Base-by-base conservation (phyloP, 2,113 vertebrate species). In the Coturnix japonica region DNA sequence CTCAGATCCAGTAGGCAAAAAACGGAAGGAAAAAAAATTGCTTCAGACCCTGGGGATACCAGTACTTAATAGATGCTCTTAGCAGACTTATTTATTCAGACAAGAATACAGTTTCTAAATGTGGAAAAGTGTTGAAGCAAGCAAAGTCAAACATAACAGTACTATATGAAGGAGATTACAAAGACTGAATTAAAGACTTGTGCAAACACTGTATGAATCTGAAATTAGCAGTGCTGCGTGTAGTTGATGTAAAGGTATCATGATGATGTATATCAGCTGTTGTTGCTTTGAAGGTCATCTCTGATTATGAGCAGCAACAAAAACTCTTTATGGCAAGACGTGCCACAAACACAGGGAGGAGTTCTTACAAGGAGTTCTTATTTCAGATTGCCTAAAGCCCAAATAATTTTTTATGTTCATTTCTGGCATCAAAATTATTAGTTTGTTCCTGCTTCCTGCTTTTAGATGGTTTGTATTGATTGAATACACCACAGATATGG, bases 1-100 rank as follows among this genome's bases (percentile, higher is more conserved):
- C 91, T 97, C 96, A 94, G 75, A 90, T 96, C 92, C 89, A 95
- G 82, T 87, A 94, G 91, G 93, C 66, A 95, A 96, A 81, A 97
- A 95, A 86, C n/a, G 63, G 73, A 90, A 11, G 20, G 41, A 53
- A 73, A 66, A 80, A 66, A 82, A 23, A 41, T 21, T 77, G 67
- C 57, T 94, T 82, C 74, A 77, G 85, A 90, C 81, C 69, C 82
- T 90, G 74, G 85, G 85, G 95, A 96, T 95, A 95, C 81, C 60
- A 66, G 46, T 66, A 85, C 87, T 96, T 94, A 97, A 96, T 95
- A 95, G 81, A 87, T 64, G 75, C 67, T 96, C 78, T 94, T 90
- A 90, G 44, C 31, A 74, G 85, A 65, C 86, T 87, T 93, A 77
- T 95, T 96, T 95, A 94, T 94, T 95, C 71, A 90, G 83, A 82